Evolutionary conservation across 1,140 invertebrate genomes (phyloP).

Genomic region (Drosophila funebris): DNA sequence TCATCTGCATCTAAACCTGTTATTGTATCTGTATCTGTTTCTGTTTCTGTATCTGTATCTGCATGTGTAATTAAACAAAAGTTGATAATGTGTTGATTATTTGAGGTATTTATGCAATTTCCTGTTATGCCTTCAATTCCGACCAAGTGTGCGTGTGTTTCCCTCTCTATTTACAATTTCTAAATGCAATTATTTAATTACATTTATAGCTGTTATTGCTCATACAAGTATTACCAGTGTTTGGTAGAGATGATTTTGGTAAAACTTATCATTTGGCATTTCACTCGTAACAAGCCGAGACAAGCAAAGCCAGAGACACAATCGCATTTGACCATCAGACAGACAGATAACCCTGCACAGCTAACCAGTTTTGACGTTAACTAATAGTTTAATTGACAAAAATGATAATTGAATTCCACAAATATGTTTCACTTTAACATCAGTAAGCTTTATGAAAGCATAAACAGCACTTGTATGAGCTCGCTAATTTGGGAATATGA

Average conservation of each 20-base stretch:
- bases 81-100: conserved; percentile 78
- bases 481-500: too few relatives aligned
- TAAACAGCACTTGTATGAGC: not conserved
- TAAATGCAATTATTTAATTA: conserved; percentile 74
- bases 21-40: conserved; percentile 16
- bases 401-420: conserved; percentile 31
- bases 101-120: conserved; percentile 71
- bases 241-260: not conserved
- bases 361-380: conserved; percentile 27
- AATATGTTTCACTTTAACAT: conserved; percentile 17
- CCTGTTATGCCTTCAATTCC: conserved; percentile 9
- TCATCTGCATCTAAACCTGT: conserved; percentile 13
- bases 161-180: conserved; percentile 28
- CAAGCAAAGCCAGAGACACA: not conserved
- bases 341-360: conserved; percentile 4
- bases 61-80: conserved; percentile 74
- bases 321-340: not conserved
- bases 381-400: conserved; percentile 28
- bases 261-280: not conserved
- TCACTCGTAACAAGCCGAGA: not conserved
- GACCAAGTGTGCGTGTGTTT: not conserved
- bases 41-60: conserved; percentile 14
- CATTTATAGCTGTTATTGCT: conserved; percentile 44
- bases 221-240: not conserved
- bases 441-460: conserved; percentile 3